Conservation (phyloP, 2,797 vertebrate species). For the Melanogrammus aeglefinus region DNA sequence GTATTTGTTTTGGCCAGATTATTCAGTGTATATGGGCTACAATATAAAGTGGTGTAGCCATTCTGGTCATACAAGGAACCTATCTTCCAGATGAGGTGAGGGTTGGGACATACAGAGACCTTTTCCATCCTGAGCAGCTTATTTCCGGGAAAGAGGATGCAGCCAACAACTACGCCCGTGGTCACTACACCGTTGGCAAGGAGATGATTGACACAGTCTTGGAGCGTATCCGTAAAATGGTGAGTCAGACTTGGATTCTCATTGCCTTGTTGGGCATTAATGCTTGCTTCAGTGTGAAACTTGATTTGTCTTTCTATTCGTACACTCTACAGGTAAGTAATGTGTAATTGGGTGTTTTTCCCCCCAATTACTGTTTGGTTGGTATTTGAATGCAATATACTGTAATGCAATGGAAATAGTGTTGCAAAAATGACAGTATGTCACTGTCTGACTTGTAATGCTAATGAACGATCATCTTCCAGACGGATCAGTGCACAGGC, state of each 20-base stretch:
- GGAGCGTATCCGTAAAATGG: conserved; percentile 75
- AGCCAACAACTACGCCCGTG: conserved; percentile 77
- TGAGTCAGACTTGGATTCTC: conserved; percentile 31
- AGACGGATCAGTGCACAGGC: conserved; percentile 83
- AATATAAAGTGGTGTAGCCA: background rate
- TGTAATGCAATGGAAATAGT: background rate
- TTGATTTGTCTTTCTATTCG: no score
- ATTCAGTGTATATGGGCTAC: background rate
- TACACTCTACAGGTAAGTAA: background rate
- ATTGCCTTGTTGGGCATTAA: background rate
- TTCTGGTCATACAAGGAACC: background rate
- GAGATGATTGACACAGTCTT: conserved; percentile 72
- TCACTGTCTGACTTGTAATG: background rate
- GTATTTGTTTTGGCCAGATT: background rate
- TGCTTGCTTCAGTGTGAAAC: background rate
- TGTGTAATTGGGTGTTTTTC: background rate
- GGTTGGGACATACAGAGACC: conserved; percentile 75
- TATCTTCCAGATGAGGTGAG: conserved; percentile 79
- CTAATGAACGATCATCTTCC: conserved; percentile 13
- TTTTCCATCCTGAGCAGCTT: conserved; percentile 89
- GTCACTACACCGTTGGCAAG: conserved; percentile 75
- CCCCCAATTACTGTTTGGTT: background rate
- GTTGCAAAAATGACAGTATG: background rate
- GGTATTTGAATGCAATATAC: background rate
- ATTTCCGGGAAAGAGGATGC: conserved; percentile 78